Evolutionary conservation across 2,113 vertebrate species (phyloP).

Genomic region (Phylloscopus trochilus): DNA sequence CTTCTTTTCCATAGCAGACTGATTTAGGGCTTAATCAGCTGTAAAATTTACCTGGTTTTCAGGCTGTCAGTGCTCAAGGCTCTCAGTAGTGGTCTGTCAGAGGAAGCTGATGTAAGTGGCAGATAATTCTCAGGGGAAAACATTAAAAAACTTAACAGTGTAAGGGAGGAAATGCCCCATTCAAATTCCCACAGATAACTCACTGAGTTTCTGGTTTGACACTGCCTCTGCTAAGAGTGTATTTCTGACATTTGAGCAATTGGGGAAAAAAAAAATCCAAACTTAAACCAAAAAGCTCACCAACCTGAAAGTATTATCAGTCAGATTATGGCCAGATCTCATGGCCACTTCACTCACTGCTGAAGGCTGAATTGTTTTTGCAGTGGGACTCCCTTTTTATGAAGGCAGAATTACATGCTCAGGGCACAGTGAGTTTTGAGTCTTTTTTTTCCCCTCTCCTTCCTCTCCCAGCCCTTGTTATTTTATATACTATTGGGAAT

Average conservation of each 20-base stretch:
- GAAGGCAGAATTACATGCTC: background rate
- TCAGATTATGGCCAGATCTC: background rate
- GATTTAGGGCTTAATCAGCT: background rate
- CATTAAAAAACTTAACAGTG: background rate
- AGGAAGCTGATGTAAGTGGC: background rate
- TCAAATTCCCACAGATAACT: background rate
- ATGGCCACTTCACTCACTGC: background rate
- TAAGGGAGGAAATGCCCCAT: background rate
- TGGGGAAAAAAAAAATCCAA: rapidly evolving
- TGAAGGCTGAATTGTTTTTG: background rate
- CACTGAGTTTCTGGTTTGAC: background rate
- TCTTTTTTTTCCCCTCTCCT: background rate
- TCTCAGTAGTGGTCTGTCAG: background rate
- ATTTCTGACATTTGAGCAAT: background rate
- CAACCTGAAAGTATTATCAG: background rate
- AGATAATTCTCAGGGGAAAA: background rate
- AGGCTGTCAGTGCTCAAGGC: background rate
- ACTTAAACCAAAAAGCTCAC: background rate
- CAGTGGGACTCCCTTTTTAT: background rate
- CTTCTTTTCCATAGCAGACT: background rate
- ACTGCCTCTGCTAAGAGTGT: background rate
- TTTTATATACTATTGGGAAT: background rate
- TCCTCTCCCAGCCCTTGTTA: background rate
- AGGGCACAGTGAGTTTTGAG: background rate
- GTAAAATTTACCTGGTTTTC: background rate